Evolutionary conservation across 35 echinoderm and acorn worm species (phyloP).

Genomic region (Chiridota heheva): DNA sequence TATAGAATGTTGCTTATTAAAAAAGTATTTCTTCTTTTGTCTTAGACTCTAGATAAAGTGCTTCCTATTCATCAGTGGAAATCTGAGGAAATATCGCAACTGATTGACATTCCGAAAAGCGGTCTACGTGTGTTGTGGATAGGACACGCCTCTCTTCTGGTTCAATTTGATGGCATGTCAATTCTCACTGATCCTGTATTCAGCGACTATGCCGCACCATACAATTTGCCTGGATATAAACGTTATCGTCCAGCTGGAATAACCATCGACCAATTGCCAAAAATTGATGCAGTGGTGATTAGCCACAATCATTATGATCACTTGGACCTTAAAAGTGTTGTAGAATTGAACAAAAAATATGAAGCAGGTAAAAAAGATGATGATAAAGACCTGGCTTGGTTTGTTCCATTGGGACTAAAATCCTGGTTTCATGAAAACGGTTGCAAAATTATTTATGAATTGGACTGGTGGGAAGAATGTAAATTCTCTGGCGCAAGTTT

Average conservation of each 20-base stretch:
- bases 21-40: too few relatives aligned
- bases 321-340: slow-evolving; percentile 10
- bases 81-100: too few relatives aligned
- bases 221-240: not conserved
- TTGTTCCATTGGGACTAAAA: slow-evolving; percentile 77
- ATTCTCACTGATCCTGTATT: slow-evolving; percentile 36
- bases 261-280: not conserved
- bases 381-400: slow-evolving; percentile 58
- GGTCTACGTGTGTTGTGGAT: slow-evolving; percentile 23
- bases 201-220: not conserved
- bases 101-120: slow-evolving; percentile 24
- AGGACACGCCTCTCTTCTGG: slow-evolving; percentile 20
- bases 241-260: not conserved
- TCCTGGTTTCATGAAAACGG: slow-evolving; percentile 76
- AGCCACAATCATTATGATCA: slow-evolving; percentile 39
- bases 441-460: slow-evolving; percentile 72
- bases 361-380: not conserved
- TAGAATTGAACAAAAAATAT: not conserved
- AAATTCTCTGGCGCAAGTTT: slow-evolving; percentile 42
- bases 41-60: too few relatives aligned
- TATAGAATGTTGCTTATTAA: too few relatives aligned
- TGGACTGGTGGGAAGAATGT: slow-evolving; percentile 98
- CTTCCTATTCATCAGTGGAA: too few relatives aligned
- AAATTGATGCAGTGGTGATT: slow-evolving; percentile 17
- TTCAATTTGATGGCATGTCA: slow-evolving; percentile 36